Conservation (phyloP, 1,140 invertebrate species). For the Epicauta chinensis region DNA sequence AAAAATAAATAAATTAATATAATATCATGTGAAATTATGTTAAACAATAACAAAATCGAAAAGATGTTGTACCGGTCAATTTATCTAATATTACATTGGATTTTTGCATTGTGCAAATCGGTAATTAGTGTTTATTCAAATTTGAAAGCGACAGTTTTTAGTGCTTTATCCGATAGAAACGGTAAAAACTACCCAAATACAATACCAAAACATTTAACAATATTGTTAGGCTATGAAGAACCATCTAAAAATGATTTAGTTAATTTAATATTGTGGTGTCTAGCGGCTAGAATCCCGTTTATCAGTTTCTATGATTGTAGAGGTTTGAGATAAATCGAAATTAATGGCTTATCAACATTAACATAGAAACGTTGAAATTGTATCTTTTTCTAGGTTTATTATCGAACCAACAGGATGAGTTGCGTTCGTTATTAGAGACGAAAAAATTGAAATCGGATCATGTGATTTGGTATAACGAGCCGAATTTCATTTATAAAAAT, state of each 20-base stretch:
- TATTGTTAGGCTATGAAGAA: conserved; percentile 47
- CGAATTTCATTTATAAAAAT: conserved; percentile 50
- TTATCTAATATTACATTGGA: conserved; percentile 20
- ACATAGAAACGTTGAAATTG: not conserved
- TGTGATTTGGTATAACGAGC: conserved; percentile 51
- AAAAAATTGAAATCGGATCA: conserved; percentile 47
- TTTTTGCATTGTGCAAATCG: conserved; percentile 23
- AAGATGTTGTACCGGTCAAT: conserved; percentile 16
- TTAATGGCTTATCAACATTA: not conserved
- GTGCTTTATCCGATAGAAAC: conserved; percentile 12
- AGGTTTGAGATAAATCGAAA: conserved; percentile 40
- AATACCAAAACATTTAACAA: conserved; percentile 47
- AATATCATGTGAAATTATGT: conserved; percentile 2
- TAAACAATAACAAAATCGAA: not conserved
- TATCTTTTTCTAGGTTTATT: conserved; percentile 47
- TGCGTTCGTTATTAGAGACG: conserved; percentile 50
- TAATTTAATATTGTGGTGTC: conserved; percentile 58
- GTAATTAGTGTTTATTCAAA: conserved; percentile 8
- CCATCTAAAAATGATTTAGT: conserved; percentile 48
- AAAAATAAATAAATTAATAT: not conserved
- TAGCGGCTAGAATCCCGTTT: conserved; percentile 54
- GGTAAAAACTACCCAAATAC: conserved; percentile 24
- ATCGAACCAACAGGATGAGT: conserved; percentile 46
- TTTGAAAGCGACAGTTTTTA: conserved; percentile 16
- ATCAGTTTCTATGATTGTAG: conserved; percentile 64